Percentiles rank a stretch among this genome's conserved stretches.
phyloP scores from a whole-genome alignment of 2,888 invertebrate genomes.

The Heliothis peltigera region DNA sequence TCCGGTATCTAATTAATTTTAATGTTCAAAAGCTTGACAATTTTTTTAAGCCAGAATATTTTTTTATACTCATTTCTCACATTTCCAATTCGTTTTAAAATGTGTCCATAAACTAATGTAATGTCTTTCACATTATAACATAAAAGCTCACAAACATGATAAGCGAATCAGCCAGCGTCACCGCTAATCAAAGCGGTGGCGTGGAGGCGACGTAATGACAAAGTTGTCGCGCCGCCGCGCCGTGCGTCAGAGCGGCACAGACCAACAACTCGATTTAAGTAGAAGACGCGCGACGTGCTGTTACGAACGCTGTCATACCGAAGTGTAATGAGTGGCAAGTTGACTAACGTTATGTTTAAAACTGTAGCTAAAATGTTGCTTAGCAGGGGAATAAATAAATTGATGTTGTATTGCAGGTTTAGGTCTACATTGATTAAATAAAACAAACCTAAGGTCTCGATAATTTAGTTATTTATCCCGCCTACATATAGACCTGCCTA shows the following conservation, averaged over 20 bases:
- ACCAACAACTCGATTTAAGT: constrained; percentile 60
- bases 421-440: too few species aligned
- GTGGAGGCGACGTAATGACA: constrained; percentile 29
- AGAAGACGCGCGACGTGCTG: constrained; percentile 39
- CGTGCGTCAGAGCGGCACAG: constrained; percentile 48
- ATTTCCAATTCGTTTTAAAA: too few species aligned
- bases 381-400: neutral
- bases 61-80: too few species aligned
- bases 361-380: neutral
- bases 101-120: neutral
- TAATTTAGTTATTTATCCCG: too few species aligned
- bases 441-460: too few species aligned
- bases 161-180: constrained; percentile 34
- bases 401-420: too few species aligned
- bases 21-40: too few species aligned
- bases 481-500: too few species aligned
- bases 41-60: too few species aligned
- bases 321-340: neutral
- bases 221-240: constrained; percentile 33
- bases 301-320: constrained; percentile 23
- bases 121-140: neutral
- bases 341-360: neutral
- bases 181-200: constrained; percentile 41
- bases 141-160: constrained; percentile 33
- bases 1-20: too few species aligned